Base-by-base conservation (phyloP, 1,140 invertebrate genomes). In the Pteromalus puparum region DNA sequence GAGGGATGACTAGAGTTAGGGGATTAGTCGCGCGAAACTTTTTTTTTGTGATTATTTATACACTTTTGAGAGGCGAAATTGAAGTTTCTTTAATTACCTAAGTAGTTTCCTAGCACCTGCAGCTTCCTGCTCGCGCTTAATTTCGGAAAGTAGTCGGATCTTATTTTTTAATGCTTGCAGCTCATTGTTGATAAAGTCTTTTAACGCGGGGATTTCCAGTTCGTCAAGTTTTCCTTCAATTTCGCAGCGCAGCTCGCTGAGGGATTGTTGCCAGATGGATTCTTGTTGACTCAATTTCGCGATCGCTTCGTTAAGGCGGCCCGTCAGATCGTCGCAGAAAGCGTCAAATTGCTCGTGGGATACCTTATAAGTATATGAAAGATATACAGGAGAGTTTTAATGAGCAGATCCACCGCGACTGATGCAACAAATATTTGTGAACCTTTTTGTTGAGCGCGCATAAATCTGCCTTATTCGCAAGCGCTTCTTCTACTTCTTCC, bases 381-480 rank as follows among this genome's bases (percentile, higher is more conserved):
- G 18, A 80, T 65, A 30, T 65, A 4, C 9, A 15, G 26, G 1
- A 81, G 13, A 42, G 15, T 21, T 79, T n/a, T 28, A 42, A 78
- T 70, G 13, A 30, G 24, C 34, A 18, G 1, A 42, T 9, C 48
- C 18, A 2, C 18, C 48, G 18, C 13, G 12, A 18, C 46, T 18
- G 46, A 48, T 61, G 21, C 6, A n/a, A 67, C 1, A 70, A 82
- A 68, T 67, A n/a, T 72, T 81, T 67, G 13, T 72, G 13, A 72
- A 91, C 90, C 87, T 97, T 97, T 4, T 94, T 93, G 30, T 95
- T 94, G 72, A 96, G 91, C 81, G 94, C 91, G 2, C 93, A 92
- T 70, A 95, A 91, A 88, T 96, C 96, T 0, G 96, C 96, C 91
- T 97, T 97, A 28, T 96, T 95, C 0, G 95, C 95, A 84, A 96